Evolutionary conservation across 2,797 vertebrate species (phyloP).

Genomic region (Adelosebastes latens): DNA sequence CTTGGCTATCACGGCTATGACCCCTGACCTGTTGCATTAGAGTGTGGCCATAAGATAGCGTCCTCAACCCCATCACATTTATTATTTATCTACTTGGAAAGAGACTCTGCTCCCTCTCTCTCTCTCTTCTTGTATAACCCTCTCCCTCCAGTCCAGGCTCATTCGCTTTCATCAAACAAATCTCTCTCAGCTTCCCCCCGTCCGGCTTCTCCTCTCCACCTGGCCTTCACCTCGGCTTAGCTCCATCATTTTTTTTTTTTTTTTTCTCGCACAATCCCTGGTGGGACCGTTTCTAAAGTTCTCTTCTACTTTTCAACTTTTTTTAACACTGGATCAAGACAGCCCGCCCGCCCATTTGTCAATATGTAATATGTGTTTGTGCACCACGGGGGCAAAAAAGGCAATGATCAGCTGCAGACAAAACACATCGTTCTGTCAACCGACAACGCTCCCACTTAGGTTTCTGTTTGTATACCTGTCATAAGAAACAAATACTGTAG

Average conservation of each 20-base stretch:
- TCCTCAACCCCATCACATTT: constrained; percentile 61
- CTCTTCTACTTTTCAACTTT: constrained; percentile 20
- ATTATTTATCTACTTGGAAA: constrained; percentile 70
- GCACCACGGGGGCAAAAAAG: not conserved
- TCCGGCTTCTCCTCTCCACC: constrained; percentile 11
- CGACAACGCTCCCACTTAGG: constrained; percentile 10
- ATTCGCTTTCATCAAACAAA: constrained; percentile 63
- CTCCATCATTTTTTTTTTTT: not conserved
- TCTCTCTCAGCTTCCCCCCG: constrained; percentile 18
- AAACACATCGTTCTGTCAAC: constrained; percentile 26
- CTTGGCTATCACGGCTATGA: constrained; percentile 47
- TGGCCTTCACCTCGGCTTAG: constrained; percentile 24
- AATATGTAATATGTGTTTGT: constrained; percentile 17
- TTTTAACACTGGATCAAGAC: constrained; percentile 1
- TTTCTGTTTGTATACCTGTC: constrained; percentile 41
- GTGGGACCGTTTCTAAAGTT: constrained; percentile 20
- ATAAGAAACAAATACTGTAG: constrained; percentile 22
- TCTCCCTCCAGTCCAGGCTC: constrained; percentile 30
- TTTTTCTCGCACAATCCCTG: not conserved
- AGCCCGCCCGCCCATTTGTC: constrained; percentile 3
- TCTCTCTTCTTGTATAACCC: constrained; percentile 37
- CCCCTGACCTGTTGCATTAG: constrained; percentile 69
- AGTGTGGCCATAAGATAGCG: constrained; percentile 41
- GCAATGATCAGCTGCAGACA: not conserved
- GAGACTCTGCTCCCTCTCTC: constrained; percentile 16